These are phyloP conservation scores for Haliclona indistincta DNA, from an alignment of 37 sponge, comb jelly and placozoan species.

Conservation along the genomic window DNA sequence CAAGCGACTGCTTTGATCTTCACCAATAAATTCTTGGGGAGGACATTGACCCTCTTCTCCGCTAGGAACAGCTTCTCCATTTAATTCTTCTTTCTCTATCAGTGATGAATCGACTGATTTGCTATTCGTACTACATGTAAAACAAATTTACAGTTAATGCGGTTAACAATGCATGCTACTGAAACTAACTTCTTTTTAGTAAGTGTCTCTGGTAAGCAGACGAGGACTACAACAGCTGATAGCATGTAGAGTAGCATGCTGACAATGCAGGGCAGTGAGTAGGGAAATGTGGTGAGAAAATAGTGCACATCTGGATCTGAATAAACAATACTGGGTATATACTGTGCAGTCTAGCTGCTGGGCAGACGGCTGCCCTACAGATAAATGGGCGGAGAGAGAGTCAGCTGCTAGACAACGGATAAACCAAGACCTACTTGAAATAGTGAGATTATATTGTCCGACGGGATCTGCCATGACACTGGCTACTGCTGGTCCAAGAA, in stretches of 20 bases:
- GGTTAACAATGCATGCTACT: no score
- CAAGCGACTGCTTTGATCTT: no score
- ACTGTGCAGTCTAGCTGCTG: neutral
- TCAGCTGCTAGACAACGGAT: no score
- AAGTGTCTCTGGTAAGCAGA: slow-evolving; percentile 63
- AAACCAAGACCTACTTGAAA: slow-evolving; percentile 52
- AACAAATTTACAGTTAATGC: no score
- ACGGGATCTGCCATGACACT: slow-evolving; percentile 70
- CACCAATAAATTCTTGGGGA: no score
- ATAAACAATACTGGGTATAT: neutral
- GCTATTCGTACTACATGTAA: no score
- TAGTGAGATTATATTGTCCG: slow-evolving; percentile 66
- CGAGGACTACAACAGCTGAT: slow-evolving; percentile 5
- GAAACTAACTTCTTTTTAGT: slow-evolving; percentile 21
- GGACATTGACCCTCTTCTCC: no score
- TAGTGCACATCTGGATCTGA: slow-evolving; percentile 15
- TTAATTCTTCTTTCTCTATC: no score
- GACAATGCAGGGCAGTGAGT: slow-evolving; percentile 55
- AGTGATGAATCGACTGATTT: no score
- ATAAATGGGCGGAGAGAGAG: no score
- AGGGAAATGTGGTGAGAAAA: slow-evolving; percentile 63
- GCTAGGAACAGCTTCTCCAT: no score
- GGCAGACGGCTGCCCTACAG: no score
- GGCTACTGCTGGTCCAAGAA: slow-evolving; percentile 69
- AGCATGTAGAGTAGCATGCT: slow-evolving; percentile 38